phyloP scores from a whole-genome alignment of 2,888 invertebrate genomes.

The Lasioglossum calceatum region DNA sequence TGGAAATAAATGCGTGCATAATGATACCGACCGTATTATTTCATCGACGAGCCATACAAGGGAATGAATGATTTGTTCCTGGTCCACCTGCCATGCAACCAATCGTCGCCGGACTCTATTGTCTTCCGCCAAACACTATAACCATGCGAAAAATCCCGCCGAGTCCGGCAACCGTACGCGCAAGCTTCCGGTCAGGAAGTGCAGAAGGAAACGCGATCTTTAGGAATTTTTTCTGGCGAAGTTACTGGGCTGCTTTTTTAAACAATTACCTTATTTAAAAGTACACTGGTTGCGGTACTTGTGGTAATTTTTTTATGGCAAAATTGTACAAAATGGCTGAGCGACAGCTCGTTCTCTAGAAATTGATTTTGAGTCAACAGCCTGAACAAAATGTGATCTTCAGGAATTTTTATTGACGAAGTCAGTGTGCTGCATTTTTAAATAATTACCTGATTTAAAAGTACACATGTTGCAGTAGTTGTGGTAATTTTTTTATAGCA shows the following conservation, averaged over 20 bases:
- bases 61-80: constrained; percentile 63
- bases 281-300: neutral
- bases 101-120: constrained; percentile 22
- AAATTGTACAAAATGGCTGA: neutral
- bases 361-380: too few species aligned
- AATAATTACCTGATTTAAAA: too few species aligned
- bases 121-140: constrained; percentile 1
- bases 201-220: neutral
- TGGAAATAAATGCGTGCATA: constrained; percentile 81
- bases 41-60: constrained; percentile 65
- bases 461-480: neutral
- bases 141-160: neutral
- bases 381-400: too few species aligned
- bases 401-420: too few species aligned
- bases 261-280: neutral
- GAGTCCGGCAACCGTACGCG: neutral
- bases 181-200: neutral
- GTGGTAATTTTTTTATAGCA: neutral
- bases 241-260: fast-evolving
- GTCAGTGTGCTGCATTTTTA: too few species aligned
- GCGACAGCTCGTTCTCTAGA: neutral
- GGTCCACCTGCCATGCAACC: constrained; percentile 63
- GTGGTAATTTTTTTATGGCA: fast-evolving
- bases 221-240: neutral
- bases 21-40: constrained; percentile 75